Base-by-base conservation (phyloP, 2,113 vertebrate genomes). In the Copsychus sechellarum region DNA sequence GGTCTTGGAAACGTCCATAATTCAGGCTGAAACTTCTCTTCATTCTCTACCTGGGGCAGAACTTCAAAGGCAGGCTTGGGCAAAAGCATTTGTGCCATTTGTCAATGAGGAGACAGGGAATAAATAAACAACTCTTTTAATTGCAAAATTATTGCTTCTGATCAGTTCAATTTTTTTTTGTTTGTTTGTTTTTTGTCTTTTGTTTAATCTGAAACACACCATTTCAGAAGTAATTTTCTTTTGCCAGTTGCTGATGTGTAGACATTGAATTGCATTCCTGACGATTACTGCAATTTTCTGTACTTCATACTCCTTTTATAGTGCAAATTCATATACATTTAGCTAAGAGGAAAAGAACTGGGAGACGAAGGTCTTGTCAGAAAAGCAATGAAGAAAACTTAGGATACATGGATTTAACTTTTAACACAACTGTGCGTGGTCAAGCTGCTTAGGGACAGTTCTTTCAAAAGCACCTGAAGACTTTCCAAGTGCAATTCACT, bases 161-260 rank as follows among this genome's bases (percentile, higher is more conserved):
- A 33, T 19, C 6, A 11, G 47, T 50, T 48, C 2, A 12, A 3
- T 5, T 22, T 73, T 70, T 51, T 73, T 54, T 16, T 12, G 3
- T 0, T 47, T 23, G 6, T 47, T 47, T 0, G 6, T 29, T 45
- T 40, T 67, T 42, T 20, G 11, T 40, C 28, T n/a, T 56, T 48
- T 53, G 7, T 74, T 77, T 67, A 28, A 74, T 86, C 26, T 42
- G 40, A 83, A 60, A 40, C 1, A 3, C 18, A 53, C 21, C 23
- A n/a, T 48, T 88, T 81, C 31, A 70, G 36, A 74, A 81, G 34
- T 16, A 4, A 48, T 53, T 79, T 51, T 62, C 25, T 86, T 83
- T 66, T 25, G 7, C 42, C 7, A 28, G 22, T 34, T 81, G 25
- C 54, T 80, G 65, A 64, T 45, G 20, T 60, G 54, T 31, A 50